A percentile compares a stretch with the other conserved stretches of the same genome.
phyloP scores from a whole-genome alignment of 2,888 invertebrate genomes.

The Blera fallax region DNA sequence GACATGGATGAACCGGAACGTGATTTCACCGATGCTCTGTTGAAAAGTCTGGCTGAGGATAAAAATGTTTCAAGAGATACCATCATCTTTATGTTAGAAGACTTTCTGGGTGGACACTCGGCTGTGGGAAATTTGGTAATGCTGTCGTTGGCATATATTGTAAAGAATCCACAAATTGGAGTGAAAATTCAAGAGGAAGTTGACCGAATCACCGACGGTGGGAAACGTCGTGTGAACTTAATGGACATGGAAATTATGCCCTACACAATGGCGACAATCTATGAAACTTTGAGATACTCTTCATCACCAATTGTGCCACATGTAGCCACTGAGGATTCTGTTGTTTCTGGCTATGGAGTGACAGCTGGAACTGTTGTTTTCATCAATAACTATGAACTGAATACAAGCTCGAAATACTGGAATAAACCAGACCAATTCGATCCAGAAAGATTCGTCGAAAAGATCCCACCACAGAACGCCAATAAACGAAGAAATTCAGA shows the following conservation, averaged over 20 bases:
- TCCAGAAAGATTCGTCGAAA: conserved; percentile 88
- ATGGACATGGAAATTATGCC: conserved; percentile 87
- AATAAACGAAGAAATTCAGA: conserved; percentile 81
- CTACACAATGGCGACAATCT: conserved; percentile 91
- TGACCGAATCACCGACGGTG: conserved; percentile 83
- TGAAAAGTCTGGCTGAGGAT: conserved; percentile 87
- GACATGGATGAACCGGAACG: conserved; percentile 85
- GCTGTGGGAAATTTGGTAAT: conserved; percentile 93
- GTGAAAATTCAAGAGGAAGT: conserved; percentile 87
- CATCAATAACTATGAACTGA: conserved; percentile 92
- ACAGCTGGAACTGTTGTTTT: conserved; percentile 91
- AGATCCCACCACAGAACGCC: conserved; percentile 45
- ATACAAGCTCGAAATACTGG: conserved; percentile 89
- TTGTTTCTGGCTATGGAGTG: conserved; percentile 87
- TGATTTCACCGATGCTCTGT: conserved; percentile 91
- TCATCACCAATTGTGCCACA: conserved; percentile 96
- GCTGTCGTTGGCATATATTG: conserved; percentile 88
- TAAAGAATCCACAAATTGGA: conserved; percentile 86
- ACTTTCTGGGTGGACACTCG: conserved; percentile 93
- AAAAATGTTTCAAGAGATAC: conserved; percentile 87
- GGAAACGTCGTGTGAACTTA: conserved; percentile 84
- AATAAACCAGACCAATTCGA: conserved; percentile 87
- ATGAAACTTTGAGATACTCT: conserved; percentile 89
- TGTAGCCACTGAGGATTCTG: conserved; percentile 90
- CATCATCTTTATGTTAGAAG: conserved; percentile 91